A percentile compares a stretch with the other conserved stretches of the same genome.
Evolutionary conservation across 2,113 vertebrate species (phyloP).

Genomic region (Ammospiza caudacuta): DNA sequence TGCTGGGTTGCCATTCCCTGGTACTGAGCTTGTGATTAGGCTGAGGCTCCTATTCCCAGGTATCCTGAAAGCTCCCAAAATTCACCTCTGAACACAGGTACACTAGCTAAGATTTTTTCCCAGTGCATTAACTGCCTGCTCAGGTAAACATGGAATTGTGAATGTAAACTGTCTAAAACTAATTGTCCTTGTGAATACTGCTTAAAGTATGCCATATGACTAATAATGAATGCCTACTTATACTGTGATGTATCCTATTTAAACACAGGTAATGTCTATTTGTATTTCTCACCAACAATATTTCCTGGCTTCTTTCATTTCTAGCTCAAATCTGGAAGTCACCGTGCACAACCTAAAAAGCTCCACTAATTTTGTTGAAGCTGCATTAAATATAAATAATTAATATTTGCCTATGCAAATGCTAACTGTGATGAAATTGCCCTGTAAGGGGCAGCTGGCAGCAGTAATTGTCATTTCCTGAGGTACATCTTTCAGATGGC

Average conservation of each 20-base stretch:
- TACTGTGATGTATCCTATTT: background rate
- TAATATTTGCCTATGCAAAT: background rate
- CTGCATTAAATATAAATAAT: background rate
- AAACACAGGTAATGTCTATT: background rate
- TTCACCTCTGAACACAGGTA: background rate
- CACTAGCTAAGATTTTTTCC: background rate
- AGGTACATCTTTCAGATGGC: background rate
- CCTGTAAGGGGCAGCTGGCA: background rate
- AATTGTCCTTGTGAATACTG: background rate
- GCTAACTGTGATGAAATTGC: background rate
- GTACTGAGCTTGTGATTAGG: background rate
- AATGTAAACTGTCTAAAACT: background rate
- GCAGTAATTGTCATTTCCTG: background rate
- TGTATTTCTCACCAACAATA: background rate
- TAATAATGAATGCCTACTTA: background rate
- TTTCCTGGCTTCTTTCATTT: background rate
- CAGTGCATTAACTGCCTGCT: background rate
- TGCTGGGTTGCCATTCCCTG: background rate
- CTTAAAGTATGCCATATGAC: background rate
- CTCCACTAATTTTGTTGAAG: background rate
- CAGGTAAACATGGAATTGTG: background rate
- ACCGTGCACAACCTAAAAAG: background rate
- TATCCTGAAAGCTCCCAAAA: background rate
- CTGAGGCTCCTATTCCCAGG: background rate
- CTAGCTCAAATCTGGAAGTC: background rate